Base-by-base conservation (phyloP, 1,140 invertebrate species). In the Drosophila varians region DNA sequence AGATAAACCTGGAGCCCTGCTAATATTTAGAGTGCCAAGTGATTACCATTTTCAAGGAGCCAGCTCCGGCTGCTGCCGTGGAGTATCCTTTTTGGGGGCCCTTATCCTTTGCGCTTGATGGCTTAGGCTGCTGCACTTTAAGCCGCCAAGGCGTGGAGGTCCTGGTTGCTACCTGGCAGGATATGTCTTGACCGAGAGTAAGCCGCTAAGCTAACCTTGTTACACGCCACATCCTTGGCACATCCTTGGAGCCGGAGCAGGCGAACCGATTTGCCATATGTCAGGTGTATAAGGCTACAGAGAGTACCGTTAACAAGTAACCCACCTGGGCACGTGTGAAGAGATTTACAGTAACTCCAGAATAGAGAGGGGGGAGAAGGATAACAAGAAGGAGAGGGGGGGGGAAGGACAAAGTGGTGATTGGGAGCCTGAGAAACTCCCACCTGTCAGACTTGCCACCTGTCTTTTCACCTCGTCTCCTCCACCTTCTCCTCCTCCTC, bases 201-300 rank as follows among this genome's bases (percentile, higher is more conserved):
- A 72, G 77, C 52, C 77, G 61, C 72, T 80, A 82, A 80, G 77
- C 77, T 75, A 79, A 79, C 71, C 71, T 65, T 57, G 65, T 79
- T 79, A 71, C 46, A 57, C 52, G 55, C 74, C 68, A 56, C 60
- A 47, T 48, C 40, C 66, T 55, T 16, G 34, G 34, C 38, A 38
- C 34, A 38, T 38, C 36, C 36, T 34, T 42, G 25, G 52, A 42
- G 45, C 36, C 42, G 42, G 8, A 19, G 38, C 0, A 18, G 42
- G 23, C 45, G 53, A 74, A 68, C 71, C 71, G 71, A 74, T 74
- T 74, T 74, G 72, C 49, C 69, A 61, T 72, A 60, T 72, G 69
- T 72, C 69, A 72, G 69, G 31, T 61, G 56, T 55, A 61, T 72
- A 68, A 72, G 60, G 31, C 53, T 14, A 49, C 2, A 26, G 42